Evolutionary conservation across 2,113 vertebrate species (phyloP), one percentile per base, ranked within the genome.

Genomic region (Neolamprologus caudopunctatus): DNA sequence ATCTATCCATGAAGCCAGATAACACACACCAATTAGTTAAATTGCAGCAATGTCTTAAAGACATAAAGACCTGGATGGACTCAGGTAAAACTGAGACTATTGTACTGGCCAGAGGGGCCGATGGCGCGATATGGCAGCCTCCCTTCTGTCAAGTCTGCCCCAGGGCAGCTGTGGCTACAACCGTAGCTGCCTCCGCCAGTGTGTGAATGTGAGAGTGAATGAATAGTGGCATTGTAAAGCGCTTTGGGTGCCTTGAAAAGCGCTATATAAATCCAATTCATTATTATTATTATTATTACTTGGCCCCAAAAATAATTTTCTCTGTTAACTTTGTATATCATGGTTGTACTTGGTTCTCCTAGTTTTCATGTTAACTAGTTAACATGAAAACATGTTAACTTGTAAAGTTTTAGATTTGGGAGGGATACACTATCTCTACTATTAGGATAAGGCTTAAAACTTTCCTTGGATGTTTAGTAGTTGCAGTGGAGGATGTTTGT

Each of bases 381-480:
- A 19, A 50, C 8, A 5, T 19, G 0, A 5, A 19, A 51, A 51
- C 17, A 51, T 9, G 17, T 51, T 51, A 50, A 50, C 47, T 50
- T 9, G 8, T 19, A 51, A 51, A 51, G 0, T 19, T 51, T 51
- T 51, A 9, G 17, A 19, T 19, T 51, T 51, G 8, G 50, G 50
- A 51, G 17, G 50, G 17, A n/a, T 0, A 51, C 50, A 51, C 8
- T n/a, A n/a, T 51, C 50, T 51, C 17, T 0, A 19, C 50, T 51
- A n/a, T 51, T 19, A 51, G 50, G 4, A 51, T 51, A 51, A 51
- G 50, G 50, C 50, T 51, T 50, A 50, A 50, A 50, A 9, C 47
- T 5, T 9, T 51, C 8, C 47, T 51, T 50, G 17, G 47, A 19
- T 50, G 16, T 50, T 50, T 50, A 50, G 47, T 50, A 50, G 47